Base-by-base conservation (phyloP, 2,888 invertebrate species). In the Zeuzera pyrina region DNA sequence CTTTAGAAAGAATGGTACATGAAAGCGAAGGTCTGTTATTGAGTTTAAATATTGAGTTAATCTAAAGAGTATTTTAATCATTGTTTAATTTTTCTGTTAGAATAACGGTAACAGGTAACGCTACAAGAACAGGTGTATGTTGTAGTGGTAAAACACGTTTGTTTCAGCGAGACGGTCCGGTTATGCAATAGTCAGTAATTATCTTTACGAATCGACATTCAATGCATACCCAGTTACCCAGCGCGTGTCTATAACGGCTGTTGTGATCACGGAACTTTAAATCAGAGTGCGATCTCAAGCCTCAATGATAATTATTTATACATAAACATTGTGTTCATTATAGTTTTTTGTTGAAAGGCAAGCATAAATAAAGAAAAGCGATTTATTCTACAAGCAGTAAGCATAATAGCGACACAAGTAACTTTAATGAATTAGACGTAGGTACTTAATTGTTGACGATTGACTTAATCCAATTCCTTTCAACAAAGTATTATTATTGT, bases 151-250 rank as follows among this genome's bases (percentile, higher is more conserved):
- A 66, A 73, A 68, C 71, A 59, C 56, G 66, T 60, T 59, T 47
- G 45, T 57, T 64, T 57, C 54, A 60, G 50, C 55, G 48, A 64
- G 64, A 62, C 64, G 57, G 45, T 59, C 59, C 58, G 59, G 69
- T 81, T 78, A 69, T 65, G 73, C 65, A 77, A 78, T 48, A 49
- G n/a, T 41, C 46, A 42, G 58, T 72, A 67, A 78, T n/a, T n/a
- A n/a, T 77, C 70, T 73, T 65, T 51, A 47, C 48, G 40, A 49
- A 47, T 52, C 68, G 65, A 61, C 58, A 65, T 65, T 62, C 64
- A 59, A 66, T 64, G 67, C 62, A 56, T 61, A 62, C 54, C 46
- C 15, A 12, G 12, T 11, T 13, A 16, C n/a, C n/a, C 12, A 34
- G 51, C 46, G 55, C 67, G 60, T 69, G 66, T 56, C 63, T 52